Base-by-base conservation (phyloP, 2,888 invertebrate genomes). In the Cataglyphis albicans region DNA sequence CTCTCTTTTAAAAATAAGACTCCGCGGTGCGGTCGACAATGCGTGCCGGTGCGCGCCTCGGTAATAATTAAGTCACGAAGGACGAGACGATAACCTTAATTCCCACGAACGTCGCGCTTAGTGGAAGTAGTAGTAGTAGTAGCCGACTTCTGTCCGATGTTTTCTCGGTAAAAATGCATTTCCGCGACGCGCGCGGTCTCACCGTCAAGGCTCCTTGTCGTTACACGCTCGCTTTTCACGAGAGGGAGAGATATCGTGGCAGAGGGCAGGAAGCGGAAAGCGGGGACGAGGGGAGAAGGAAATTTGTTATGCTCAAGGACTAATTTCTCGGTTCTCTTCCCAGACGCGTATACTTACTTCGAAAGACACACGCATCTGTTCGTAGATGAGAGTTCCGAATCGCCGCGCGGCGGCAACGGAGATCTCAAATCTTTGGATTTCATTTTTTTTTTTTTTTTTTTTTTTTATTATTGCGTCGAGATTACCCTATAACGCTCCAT, bases 51-150 rank as follows among this genome's bases (percentile, higher is more conserved):
- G 85, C 73, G 85, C 73, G 82, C 85, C 73, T 81, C 81, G 84
- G 84, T 89, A 87, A 78, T 90, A 89, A 89, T 90, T 90, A 90
- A 90, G 83, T 21, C 78, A 75, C 85, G 88, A 90, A 89, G 89
- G 90, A 90, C 90, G 85, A 82, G 84, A 83, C 85, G 86, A 87
- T 88, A 90, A 89, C 90, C 78, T 89, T 87, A 90, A 91, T 91
- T 90, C 91, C 91, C 90, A 90, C 91, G 90, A 86, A 83, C 48
- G 83, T 83, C 55, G 29, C 29, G 55, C 55, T 29, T 29, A 29
- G 38, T 12, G 21, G n/a, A 7, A 25, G 41, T 35, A 18, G 52
- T 15, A 5, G 29, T 29, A 18, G 44, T 55, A 18, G 21, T 52
- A 21, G 15, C 41, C 76, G 44, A 78, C 78, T 83, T 83, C 78